These are phyloP conservation scores for Brachirus orientalis DNA, from an alignment of 2,113 vertebrate genomes.

Conservation along the genomic window DNA sequence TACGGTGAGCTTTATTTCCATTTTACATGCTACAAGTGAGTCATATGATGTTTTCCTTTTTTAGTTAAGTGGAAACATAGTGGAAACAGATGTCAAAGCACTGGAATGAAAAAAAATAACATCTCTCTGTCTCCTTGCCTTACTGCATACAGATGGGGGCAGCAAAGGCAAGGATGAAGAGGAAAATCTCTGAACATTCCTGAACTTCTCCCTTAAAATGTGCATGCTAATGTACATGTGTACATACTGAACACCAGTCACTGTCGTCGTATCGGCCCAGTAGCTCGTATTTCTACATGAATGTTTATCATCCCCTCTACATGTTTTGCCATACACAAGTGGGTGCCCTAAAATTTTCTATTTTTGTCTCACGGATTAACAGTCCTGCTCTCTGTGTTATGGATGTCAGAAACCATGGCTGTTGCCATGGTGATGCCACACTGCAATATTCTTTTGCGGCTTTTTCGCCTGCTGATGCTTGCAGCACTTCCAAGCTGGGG, in stretches of 20 bases:
- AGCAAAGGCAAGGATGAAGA: slow-evolving; percentile 20
- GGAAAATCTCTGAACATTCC: slow-evolving; percentile 22
- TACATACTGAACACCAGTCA: background rate
- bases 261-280: slow-evolving; percentile 10
- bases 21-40: slow-evolving; percentile 78
- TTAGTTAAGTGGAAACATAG: slow-evolving; percentile 14
- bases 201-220: slow-evolving; percentile 22
- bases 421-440: slow-evolving; percentile 83
- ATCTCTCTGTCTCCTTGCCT: background rate
- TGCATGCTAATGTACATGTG: slow-evolving; percentile 1
- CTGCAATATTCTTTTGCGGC: slow-evolving; percentile 82
- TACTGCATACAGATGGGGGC: slow-evolving; percentile 37
- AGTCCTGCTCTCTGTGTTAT: slow-evolving; percentile 69
- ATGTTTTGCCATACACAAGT: slow-evolving; percentile 41
- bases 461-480: slow-evolving; percentile 55
- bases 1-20: slow-evolving; percentile 69
- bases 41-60: slow-evolving; percentile 60
- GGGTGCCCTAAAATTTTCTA: slow-evolving; percentile 54
- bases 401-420: slow-evolving; percentile 83
- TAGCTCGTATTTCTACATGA: background rate
- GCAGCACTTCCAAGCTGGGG: slow-evolving; percentile 65
- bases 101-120: background rate
- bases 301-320: slow-evolving; percentile 26
- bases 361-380: slow-evolving; percentile 78
- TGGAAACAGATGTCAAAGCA: slow-evolving; percentile 26